Conservation (phyloP, 2,888 invertebrate species). For the Aromia moschata region DNA sequence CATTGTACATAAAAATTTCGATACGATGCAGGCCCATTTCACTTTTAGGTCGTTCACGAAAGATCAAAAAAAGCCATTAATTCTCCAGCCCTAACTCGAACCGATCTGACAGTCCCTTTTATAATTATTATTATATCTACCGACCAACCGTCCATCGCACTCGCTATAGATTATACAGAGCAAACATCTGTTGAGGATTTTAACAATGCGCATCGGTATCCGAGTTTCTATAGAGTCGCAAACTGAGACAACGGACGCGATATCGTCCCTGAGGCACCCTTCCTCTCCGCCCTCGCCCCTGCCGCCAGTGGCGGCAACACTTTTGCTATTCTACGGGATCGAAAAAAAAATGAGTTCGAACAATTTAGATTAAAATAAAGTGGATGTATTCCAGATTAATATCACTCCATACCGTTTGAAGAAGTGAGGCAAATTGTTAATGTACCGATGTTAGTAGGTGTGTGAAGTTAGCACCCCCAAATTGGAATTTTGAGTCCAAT, state of each 20-base stretch:
- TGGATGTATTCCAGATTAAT: too few relatives aligned
- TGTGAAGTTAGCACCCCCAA: too few relatives aligned
- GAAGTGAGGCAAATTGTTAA: too few relatives aligned
- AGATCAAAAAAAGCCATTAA: not conserved
- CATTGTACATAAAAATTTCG: too few relatives aligned
- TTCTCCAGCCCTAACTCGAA: not conserved
- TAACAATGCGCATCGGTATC: constrained; percentile 20
- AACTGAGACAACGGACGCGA: not conserved
- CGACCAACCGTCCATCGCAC: not conserved
- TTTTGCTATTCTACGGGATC: too few relatives aligned
- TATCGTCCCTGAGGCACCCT: not conserved
- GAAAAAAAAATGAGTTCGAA: too few relatives aligned
- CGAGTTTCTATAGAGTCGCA: constrained; percentile 21
- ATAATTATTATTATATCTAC: not conserved
- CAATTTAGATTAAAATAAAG: too few relatives aligned
- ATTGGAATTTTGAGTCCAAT: too few relatives aligned
- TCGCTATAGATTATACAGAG: not conserved
- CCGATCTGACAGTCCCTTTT: not conserved
- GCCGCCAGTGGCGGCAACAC: not conserved
- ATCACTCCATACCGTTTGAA: too few relatives aligned
- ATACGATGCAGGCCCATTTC: too few relatives aligned
- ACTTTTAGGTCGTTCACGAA: too few relatives aligned
- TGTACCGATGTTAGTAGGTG: too few relatives aligned
- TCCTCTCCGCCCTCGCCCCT: not conserved
- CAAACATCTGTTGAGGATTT: constrained; percentile 24